Evolutionary conservation across 2,888 invertebrate species (phyloP), one percentile per base, ranked within the genome.

Genomic region (Drosophila helvetica): DNA sequence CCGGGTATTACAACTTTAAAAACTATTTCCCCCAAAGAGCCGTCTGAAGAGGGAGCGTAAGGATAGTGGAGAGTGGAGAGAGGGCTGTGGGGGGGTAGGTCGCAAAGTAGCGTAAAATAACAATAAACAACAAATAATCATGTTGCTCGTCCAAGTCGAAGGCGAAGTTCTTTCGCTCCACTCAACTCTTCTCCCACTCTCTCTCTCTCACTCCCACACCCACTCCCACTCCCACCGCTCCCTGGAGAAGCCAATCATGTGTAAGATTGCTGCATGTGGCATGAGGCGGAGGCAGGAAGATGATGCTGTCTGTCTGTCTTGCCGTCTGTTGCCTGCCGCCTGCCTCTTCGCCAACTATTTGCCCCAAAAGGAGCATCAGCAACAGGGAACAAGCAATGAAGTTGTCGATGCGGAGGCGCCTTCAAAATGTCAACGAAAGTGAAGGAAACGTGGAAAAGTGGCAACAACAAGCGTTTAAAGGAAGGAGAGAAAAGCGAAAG

Each of bases 111-210:
- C 87, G 87, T 75, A 73, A 86, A 86, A 86, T 86, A 86, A 86
- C 81, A 86, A 84, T 84, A 84, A 85, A 86, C 88, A 85, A 78
- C 75, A 82, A 86, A 78, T 86, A 85, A 88, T 85, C 84, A 82
- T 88, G 88, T 88, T 86, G 83, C 77, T 76, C 64, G 55, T 57
- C 33, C 48, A 54, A 53, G 50, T 57, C 22, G 47, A 59, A 69
- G 68, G 53, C 54, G 19, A 22, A 67, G 51, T 52, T 22, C 19
- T 38, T 53, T 38, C 50, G 46, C 27, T 50, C 30, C 54, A 25
- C 43, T 18, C 19, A 18, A 15, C 38, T 6, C 51, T 18, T 27
- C 27, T 7, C 25, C 25, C 25, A 25, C 25, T 5, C n/a, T n/a
- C n/a, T 18, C 52, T 47, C 7, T 10, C 15, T 15, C n/a, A 33